Evolutionary conservation across 2,797 vertebrate species (phyloP), one percentile per base, ranked within the genome.

Genomic region (Dicrostonyx torquatus): DNA sequence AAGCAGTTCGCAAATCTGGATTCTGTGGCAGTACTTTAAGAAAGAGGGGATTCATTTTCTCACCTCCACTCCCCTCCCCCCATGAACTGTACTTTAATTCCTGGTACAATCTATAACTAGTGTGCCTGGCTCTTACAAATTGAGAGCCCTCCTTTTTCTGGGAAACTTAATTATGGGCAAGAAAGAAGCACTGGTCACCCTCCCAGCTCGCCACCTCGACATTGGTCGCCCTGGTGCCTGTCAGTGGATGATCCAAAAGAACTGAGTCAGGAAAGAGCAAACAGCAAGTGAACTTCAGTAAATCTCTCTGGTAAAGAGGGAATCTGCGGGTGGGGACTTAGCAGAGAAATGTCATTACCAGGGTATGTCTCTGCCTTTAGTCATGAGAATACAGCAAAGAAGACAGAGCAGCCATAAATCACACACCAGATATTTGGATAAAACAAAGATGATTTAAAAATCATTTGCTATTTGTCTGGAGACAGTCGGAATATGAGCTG

Each of bases 371-470:
- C 73, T 76, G n/a, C 0, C 0, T 79, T 75, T 87, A 79, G 9
- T 72, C 85, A 1, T 58, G 40, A 75, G 83, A 80, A 70, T 13
- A 58, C 1, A 8, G 13, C 50, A 40, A 34, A 76, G 2, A 58
- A 82, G 48, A 18, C 64, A 40, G 91, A 84, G 2, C 43, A 14
- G 58, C 9, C 48, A 29, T 8, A 20, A 75, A 72, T 34, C 75
- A 12, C 31, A 82, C 2, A 18, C 24, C 2, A 45, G 60, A 55
- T 80, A 87, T 72, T 88, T 88, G 12, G 79, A 64, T 86, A 78
- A 91, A 80, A 62, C 78, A 50, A 93, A 37, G 14, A 80, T 79
- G 62, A 75, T 40, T 37, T 82, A 68, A 90, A 89, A 87, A 84
- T 85, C 14, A 55, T 87, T 48, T 92, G 34, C 24, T 66, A 3